Evolutionary conservation across 2,888 invertebrate species (phyloP).

Genomic region (Aricia artaxerxes): DNA sequence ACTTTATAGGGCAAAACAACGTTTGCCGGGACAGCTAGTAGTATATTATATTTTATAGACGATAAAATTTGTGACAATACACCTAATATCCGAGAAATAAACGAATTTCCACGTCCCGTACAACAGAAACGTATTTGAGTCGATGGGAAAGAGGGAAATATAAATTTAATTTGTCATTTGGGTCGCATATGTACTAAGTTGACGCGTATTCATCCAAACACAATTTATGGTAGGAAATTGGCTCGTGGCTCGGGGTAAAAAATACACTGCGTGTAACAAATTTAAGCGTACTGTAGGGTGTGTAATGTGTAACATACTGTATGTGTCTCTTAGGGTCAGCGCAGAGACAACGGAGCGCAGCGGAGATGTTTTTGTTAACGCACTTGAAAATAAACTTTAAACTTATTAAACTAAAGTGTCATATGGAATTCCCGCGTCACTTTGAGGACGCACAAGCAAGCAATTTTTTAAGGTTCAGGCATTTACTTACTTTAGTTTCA

Average conservation of each 20-base stretch:
- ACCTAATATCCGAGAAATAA: not conserved
- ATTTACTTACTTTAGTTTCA: too few relatives aligned
- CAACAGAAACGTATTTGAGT: constrained; percentile 45
- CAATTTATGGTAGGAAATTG: constrained; percentile 78
- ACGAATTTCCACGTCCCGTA: constrained; percentile 30
- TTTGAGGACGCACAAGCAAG: too few relatives aligned
- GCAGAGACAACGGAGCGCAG: too few relatives aligned
- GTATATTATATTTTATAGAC: not conserved
- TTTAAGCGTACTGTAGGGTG: not conserved
- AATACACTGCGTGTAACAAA: not conserved
- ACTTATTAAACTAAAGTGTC: too few relatives aligned
- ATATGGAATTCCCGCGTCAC: too few relatives aligned
- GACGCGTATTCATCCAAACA: constrained; percentile 72
- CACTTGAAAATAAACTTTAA: not conserved
- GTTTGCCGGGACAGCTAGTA: too few relatives aligned
- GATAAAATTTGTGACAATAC: constrained; percentile 15
- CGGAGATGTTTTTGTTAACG: not conserved
- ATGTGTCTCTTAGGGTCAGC: too few relatives aligned
- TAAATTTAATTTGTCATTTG: constrained; percentile 73
- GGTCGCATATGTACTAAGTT: constrained; percentile 73
- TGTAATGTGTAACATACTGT: constrained; percentile 49
- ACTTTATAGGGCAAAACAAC: too few relatives aligned
- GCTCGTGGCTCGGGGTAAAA: constrained; percentile 60
- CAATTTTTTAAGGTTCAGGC: too few relatives aligned
- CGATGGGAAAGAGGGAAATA: constrained; percentile 53